These are phyloP conservation scores for Crossaster papposus DNA, from an alignment of 53 echinoderm and acorn worm genomes.

Conservation along the genomic window DNA sequence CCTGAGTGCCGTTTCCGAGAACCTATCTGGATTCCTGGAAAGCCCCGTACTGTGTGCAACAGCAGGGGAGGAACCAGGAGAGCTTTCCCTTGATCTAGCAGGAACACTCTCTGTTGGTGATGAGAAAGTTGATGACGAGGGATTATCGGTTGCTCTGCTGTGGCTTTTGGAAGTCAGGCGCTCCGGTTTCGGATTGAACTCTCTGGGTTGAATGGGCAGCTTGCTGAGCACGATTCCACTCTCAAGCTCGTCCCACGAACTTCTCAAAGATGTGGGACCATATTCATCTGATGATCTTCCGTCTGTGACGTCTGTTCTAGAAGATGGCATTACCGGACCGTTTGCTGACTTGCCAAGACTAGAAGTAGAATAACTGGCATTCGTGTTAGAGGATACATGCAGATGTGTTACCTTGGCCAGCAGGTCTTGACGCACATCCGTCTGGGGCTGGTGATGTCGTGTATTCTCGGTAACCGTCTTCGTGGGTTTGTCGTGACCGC, in stretches of 20 bases:
- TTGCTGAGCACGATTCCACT: constrained; percentile 33
- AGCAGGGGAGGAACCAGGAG: constrained; percentile 5
- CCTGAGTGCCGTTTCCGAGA: neutral
- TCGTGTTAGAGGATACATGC: neutral
- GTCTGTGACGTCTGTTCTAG: neutral
- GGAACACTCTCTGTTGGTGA: neutral
- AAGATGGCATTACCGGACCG: neutral
- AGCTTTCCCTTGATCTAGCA: constrained; percentile 22
- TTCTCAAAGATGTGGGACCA: neutral
- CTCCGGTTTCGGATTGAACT: constrained; percentile 70
- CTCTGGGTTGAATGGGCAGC: constrained; percentile 61
- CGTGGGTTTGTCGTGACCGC: neutral
- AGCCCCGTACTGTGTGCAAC: neutral
- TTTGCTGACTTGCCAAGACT: neutral
- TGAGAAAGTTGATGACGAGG: neutral
- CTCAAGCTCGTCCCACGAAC: constrained; percentile 12
- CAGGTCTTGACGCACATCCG: neutral
- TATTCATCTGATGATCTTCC: constrained; percentile 16
- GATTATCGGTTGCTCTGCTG: neutral
- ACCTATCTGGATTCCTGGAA: neutral
- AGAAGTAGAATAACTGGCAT: neutral
- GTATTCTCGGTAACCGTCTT: neutral
- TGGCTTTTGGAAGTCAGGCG: constrained; percentile 43
- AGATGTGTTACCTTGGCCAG: neutral
- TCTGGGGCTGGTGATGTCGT: neutral